These are phyloP conservation scores for Malacoraja senta DNA, from an alignment of 2,797 vertebrate genomes.

Conservation along the genomic window DNA sequence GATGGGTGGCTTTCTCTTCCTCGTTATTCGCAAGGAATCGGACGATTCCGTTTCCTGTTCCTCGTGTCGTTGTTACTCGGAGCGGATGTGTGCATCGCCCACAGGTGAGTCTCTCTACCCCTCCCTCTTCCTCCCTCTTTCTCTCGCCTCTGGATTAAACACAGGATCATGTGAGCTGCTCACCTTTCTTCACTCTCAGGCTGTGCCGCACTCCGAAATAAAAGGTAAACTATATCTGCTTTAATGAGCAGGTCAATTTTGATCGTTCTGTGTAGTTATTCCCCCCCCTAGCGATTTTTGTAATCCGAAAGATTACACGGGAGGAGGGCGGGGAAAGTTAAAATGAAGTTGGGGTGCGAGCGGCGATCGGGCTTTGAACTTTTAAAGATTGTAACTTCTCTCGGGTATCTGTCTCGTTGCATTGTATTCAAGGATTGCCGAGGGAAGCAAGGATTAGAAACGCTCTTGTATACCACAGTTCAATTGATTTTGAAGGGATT, in stretches of 20 bases:
- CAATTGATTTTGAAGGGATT: not conserved
- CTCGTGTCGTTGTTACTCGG: conserved; percentile 21
- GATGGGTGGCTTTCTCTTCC: not conserved
- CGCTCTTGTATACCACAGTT: not conserved
- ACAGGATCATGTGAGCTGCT: not conserved
- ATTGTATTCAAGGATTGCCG: not conserved
- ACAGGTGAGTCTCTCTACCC: conserved; percentile 14
- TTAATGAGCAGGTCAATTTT: not conserved
- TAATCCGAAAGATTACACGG: not conserved
- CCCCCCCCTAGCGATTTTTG: not conserved
- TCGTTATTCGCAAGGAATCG: not conserved
- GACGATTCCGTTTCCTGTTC: conserved; percentile 31
- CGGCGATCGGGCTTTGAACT: not conserved
- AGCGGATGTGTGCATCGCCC: conserved; percentile 34
- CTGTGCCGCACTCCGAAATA: not conserved
- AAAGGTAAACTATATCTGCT: not conserved
- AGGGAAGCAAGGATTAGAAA: not conserved
- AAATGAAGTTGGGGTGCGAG: not conserved
- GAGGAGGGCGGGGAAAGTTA: not conserved
- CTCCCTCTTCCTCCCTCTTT: not conserved
- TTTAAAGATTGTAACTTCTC: not conserved
- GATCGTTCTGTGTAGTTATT: not conserved
- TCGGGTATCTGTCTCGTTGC: not conserved
- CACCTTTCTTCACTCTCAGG: not conserved
- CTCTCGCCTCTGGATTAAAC: conserved; percentile 9